Base-by-base conservation (phyloP, 2,888 invertebrate genomes). In the Aromia moschata region DNA sequence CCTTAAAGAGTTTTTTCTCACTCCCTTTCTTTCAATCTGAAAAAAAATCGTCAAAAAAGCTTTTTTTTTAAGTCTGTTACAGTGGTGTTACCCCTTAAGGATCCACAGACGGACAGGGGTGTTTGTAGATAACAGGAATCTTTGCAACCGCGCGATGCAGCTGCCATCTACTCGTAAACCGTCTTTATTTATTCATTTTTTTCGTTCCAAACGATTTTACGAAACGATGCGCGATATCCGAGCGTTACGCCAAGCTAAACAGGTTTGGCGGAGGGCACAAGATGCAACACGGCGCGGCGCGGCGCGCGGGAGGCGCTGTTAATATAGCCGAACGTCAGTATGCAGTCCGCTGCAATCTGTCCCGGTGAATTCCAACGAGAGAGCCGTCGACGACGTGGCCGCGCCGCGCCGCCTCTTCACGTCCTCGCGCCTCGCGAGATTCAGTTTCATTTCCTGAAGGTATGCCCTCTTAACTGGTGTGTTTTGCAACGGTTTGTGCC, bases 291-390 rank as follows among this genome's bases (percentile, higher is more conserved):
- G n/a, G n/a, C n/a, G n/a, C n/a, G n/a, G 4, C 7, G 4, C 4
- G 4, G 4, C 4, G 3, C 4, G 25, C 25, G 14, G 20, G 20
- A 12, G 12, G 18, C 12, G 11, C 11, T 14, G 43, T 43, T 20
- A 43, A 43, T 43, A 18, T 43, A 43, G 12, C 43, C 20, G 12
- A 25, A 43, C 43, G 14, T 43, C 43, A 43, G 43, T 43, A 43
- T 43, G 43, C 25, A 43, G 43, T 43, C 25, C 14, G 43, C 25
- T 25, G 43, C 43, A 43, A 43, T 43, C 43, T 20, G 43, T 25
- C 12, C 25, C 43, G 20, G 43, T 43, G 43, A 43, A 43, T 43
- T 43, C 43, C 43, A 25, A 11, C n/a, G n/a, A n/a, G n/a, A n/a
- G 25, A 25, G 5, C 12, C 43, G 25, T 43, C 25, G 4, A 43